A percentile compares a stretch with the other conserved stretches of the same genome.
These are phyloP conservation scores for Formica exsecta DNA, from an alignment of 1,140 invertebrate species.

Conservation along the genomic window DNA sequence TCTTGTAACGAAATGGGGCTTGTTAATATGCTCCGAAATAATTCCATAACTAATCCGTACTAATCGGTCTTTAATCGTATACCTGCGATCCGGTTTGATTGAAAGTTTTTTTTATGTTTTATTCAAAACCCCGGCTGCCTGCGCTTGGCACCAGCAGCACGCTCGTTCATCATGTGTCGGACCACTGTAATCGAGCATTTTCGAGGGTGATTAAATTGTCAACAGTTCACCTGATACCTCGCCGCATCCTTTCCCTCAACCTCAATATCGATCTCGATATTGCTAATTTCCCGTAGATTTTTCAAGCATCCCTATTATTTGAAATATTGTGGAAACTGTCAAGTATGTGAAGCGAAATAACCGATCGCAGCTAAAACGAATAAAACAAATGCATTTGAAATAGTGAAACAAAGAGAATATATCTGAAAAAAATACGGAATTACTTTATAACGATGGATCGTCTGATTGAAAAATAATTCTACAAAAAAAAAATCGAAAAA, in stretches of 20 bases:
- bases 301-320: not conserved
- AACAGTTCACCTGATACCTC: slow-evolving; percentile 57
- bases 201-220: slow-evolving; percentile 72
- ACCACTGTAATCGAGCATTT: slow-evolving; percentile 70
- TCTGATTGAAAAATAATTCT: slow-evolving; percentile 52
- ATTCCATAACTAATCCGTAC: slow-evolving; percentile 40
- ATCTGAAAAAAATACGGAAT: slow-evolving; percentile 47
- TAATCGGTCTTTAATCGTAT: slow-evolving; percentile 53
- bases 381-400: not conserved
- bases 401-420: not conserved
- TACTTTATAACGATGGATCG: slow-evolving; percentile 55
- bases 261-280: slow-evolving; percentile 24
- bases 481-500: slow-evolving; percentile 42
- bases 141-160: slow-evolving; percentile 30
- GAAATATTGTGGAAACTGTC: not conserved
- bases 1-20: not conserved
- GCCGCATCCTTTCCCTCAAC: slow-evolving; percentile 18
- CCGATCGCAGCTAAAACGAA: not conserved
- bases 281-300: slow-evolving; percentile 28
- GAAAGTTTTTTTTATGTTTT: slow-evolving; percentile 68
- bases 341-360: not conserved
- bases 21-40: not conserved
- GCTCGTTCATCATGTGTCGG: slow-evolving; percentile 69
- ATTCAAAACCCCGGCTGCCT: slow-evolving; percentile 56
- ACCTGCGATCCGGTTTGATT: slow-evolving; percentile 53